Percentiles rank a stretch among this genome's conserved stretches.
phyloP scores from a whole-genome alignment of 37 sponge, comb jelly and placozoan species.

The Tethya wilhelma region DNA sequence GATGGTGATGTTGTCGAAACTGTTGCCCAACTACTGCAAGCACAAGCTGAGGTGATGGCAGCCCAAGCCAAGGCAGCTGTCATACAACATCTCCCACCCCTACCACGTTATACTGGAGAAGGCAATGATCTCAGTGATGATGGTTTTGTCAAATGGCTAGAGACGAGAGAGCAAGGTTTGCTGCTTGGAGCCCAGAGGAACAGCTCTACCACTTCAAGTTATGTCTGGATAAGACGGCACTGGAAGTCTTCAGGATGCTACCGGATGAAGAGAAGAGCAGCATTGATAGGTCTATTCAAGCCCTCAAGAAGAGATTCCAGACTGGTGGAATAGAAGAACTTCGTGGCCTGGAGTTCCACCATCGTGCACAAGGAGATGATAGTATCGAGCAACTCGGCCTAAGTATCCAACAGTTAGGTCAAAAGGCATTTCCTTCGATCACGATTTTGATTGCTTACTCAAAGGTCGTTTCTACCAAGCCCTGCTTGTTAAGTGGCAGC shows the following conservation, averaged over 20 bases:
- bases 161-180: no score
- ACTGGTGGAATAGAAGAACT: no score
- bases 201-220: conserved; percentile 34
- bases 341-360: conserved; percentile 36
- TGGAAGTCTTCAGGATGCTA: conserved; percentile 8
- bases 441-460: conserved; percentile 25
- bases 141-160: no score
- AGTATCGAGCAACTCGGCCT: conserved; percentile 23
- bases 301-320: no score
- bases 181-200: conserved; percentile 1
- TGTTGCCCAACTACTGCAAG: no score
- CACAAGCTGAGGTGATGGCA: no score
- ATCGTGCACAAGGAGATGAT: conserved; percentile 13
- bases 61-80: no score
- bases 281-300: background rate
- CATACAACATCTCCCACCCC: no score
- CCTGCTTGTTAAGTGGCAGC: conserved; percentile 5
- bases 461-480: conserved; percentile 30
- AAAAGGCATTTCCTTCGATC: conserved; percentile 33
- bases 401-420: background rate
- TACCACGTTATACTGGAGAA: no score
- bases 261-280: background rate
- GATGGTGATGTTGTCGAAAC: no score
- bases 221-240: conserved; percentile 15
- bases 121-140: no score